phyloP scores from a whole-genome alignment of 2,888 invertebrate genomes.

The Schizotus pectinicornis region DNA sequence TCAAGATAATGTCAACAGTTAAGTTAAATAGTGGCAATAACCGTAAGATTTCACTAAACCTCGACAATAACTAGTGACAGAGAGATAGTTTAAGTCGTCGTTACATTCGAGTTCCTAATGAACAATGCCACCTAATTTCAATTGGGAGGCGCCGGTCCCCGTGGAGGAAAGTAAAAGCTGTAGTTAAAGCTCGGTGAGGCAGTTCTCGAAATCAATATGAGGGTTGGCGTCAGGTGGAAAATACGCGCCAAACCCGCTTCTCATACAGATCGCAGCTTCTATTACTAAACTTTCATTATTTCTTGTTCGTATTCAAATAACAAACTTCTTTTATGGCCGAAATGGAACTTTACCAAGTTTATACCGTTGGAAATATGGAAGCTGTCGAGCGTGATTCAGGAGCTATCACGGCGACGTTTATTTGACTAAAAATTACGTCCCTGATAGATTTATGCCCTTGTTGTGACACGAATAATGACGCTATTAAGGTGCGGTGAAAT shows the following conservation, averaged over 20 bases:
- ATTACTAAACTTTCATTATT: constrained; percentile 54
- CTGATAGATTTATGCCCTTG: constrained; percentile 34
- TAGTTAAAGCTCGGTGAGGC: constrained; percentile 14
- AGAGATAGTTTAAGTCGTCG: constrained; percentile 6
- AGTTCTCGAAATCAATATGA: constrained; percentile 45
- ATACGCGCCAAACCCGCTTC: constrained; percentile 48
- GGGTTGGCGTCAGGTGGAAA: constrained; percentile 50
- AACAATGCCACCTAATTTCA: constrained; percentile 5
- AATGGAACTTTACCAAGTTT: constrained; percentile 47
- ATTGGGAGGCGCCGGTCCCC: not conserved
- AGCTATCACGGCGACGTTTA: constrained; percentile 42
- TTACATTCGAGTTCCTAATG: constrained; percentile 4
- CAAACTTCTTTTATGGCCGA: constrained; percentile 52
- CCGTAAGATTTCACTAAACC: constrained; percentile 10
- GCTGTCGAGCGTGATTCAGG: constrained; percentile 42
- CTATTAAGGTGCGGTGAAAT: constrained; percentile 27
- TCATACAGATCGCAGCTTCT: constrained; percentile 51
- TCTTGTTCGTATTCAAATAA: constrained; percentile 55
- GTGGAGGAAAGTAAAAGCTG: constrained; percentile 12
- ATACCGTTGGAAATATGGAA: constrained; percentile 44
- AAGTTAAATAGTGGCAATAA: constrained; percentile 6
- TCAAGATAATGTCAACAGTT: not conserved
- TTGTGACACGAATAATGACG: constrained; percentile 34
- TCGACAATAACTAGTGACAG: constrained; percentile 6
- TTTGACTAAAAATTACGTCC: constrained; percentile 36